phyloP scores from a whole-genome alignment of 2,888 invertebrate species.

The Tenthredo livida region DNA sequence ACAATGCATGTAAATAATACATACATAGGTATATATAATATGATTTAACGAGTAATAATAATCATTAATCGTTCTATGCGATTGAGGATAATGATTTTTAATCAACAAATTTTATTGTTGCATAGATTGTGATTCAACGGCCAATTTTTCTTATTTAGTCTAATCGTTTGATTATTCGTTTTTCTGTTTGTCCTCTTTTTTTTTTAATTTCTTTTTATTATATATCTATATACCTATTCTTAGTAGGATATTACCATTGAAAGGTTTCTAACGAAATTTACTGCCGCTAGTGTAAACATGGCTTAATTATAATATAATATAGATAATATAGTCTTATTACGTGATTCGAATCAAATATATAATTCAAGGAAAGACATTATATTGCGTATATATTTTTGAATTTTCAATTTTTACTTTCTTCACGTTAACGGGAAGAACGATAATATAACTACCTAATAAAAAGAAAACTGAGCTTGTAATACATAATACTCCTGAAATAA shows the following conservation, averaged over 20 bases:
- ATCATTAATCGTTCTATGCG: background rate
- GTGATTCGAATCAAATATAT: background rate
- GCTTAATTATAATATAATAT: background rate
- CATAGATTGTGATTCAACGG: constrained; percentile 34
- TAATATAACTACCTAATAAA: background rate
- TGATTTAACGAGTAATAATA: background rate
- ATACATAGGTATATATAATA: background rate
- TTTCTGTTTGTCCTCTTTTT: background rate
- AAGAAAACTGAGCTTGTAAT: constrained; percentile 3
- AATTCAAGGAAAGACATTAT: background rate
- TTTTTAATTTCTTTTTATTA: background rate
- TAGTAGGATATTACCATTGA: background rate
- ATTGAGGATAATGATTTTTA: constrained; percentile 22
- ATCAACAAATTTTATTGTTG: background rate
- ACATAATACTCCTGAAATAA: background rate
- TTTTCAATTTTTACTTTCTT: background rate
- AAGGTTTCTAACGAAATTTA: background rate
- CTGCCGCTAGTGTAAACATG: background rate
- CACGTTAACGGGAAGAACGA: background rate
- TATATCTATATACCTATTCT: too few relatives aligned
- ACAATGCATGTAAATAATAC: constrained; percentile 43
- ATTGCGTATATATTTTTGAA: background rate
- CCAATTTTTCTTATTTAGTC: constrained; percentile 46
- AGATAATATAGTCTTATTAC: background rate
- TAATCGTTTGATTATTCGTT: constrained; percentile 11